phyloP scores from a whole-genome alignment of 2,888 invertebrate genomes.

The Arge pagana region DNA sequence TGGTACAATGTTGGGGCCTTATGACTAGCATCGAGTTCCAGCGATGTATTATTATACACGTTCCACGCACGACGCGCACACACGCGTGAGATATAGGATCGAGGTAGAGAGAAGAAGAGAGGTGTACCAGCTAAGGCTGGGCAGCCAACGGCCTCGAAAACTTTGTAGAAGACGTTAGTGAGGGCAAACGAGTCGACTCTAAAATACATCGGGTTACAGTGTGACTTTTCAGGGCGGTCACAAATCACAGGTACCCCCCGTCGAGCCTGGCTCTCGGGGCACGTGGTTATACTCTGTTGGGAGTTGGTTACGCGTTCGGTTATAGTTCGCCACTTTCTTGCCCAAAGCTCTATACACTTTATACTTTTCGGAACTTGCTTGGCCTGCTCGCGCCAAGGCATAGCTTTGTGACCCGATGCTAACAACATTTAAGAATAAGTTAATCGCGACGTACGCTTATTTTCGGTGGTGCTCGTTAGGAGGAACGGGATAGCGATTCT shows the following conservation, averaged over 20 bases:
- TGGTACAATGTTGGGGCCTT: constrained; percentile 51
- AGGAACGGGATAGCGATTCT: constrained; percentile 9
- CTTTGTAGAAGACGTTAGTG: constrained; percentile 19
- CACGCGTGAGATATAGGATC: constrained; percentile 31
- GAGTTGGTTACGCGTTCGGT: constrained; percentile 4
- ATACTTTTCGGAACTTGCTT: too few relatives aligned
- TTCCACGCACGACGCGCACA: too few relatives aligned
- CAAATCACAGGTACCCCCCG: constrained; percentile 58
- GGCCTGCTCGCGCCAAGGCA: too few relatives aligned
- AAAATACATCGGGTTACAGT: constrained; percentile 59
- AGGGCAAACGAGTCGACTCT: constrained; percentile 49
- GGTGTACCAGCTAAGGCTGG: not conserved
- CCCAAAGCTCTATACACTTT: too few relatives aligned
- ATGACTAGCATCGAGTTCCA: constrained; percentile 27
- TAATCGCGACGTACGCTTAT: too few relatives aligned
- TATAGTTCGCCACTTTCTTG: constrained; percentile 14
- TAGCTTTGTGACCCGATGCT: too few relatives aligned
- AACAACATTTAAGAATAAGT: too few relatives aligned
- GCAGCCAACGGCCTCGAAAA: not conserved
- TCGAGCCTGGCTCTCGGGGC: constrained; percentile 43
- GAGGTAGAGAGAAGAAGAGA: constrained; percentile 8
- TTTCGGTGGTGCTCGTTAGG: constrained; percentile 2
- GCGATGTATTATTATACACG: too few relatives aligned
- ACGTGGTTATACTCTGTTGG: constrained; percentile 30
- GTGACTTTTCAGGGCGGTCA: constrained; percentile 57